Base-by-base conservation (phyloP, 2,113 vertebrate genomes). In the Mungos mungo region DNA sequence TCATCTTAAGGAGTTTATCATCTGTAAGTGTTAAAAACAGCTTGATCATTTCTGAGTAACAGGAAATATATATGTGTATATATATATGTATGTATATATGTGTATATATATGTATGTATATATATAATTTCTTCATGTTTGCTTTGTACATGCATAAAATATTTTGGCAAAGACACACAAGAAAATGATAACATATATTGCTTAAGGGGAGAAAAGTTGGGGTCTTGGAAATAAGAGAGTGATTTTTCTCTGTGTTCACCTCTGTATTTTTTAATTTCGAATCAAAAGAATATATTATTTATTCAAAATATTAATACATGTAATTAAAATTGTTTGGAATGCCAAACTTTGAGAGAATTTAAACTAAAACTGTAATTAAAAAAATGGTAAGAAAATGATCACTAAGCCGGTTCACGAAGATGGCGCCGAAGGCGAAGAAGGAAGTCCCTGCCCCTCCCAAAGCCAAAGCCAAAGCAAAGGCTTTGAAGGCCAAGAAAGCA, bases 311-410 rank as follows among this genome's bases (percentile, higher is more conserved):
- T 66, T 35, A 77, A 33, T 45, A 41, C 57, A 85, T 50, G 60
- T 35, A 82, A 89, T 89, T 54, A 77, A 95, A 90, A 52, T 93
- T 65, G 7, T 69, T 88, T 88, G 9, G 18, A 91, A 91, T 91
- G 72, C 18, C 80, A 94, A 84, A 84, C 27, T n/a, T 13, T 72
- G 19, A 60, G 7, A 71, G 13, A 33, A 90, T 82, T 85, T 77
- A 57, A 91, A 89, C 14, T 16, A 77, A 91, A 52, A 35, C 5
- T 21, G 19, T 79, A 88, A 94, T 31, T 33, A 54, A 81, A 45
- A 57, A 94, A 97, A 97, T 80, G n/a, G 41, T 50, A 76, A 60
- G 57, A 60, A 60, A 60, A 65, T 21, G 80, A 50, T 4, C 81
- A 52, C 50, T 76, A 79, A 83, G 19, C 41, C 41, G 41, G 4